Evolutionary conservation across 2,113 vertebrate genomes (phyloP), one percentile per base, ranked within the genome.

Genomic region (Mola mola): DNA sequence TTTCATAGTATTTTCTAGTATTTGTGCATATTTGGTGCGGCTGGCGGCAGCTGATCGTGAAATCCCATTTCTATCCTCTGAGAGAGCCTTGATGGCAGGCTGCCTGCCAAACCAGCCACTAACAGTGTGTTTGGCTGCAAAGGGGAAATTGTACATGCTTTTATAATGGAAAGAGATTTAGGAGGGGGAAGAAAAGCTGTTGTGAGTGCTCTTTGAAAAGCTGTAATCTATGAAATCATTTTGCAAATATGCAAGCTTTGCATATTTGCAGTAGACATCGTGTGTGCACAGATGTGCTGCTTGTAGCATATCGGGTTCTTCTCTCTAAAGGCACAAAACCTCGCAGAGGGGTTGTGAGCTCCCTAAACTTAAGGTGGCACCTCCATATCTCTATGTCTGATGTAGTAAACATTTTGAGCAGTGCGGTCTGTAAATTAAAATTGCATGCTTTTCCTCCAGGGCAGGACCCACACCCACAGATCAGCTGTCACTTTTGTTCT

Each of bases 41-140:
- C n/a, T n/a, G n/a, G n/a, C n/a, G 31, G 31, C 31, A 34, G 33
- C 33, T 12, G 33, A 34, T n/a, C n/a, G n/a, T n/a, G n/a, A n/a
- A n/a, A n/a, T n/a, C n/a, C n/a, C 66, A 73, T 70, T 69, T 75
- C 50, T 63, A n/a, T 75, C 58, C 43, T 31, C 38, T 21, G 70
- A 71, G 38, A 62, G 50, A 63, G 67, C 38, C 16, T 50, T 46
- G 66, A 70, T 57, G 44, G 41, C 47, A 47, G 71, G 66, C 46
- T 20, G 1, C 16, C 48, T 51, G 65, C 68, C 69, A 76, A 44
- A 50, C 8, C 16, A 52, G 12, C 7, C 61, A 24, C 31, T 22
- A 21, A 69, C 20, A 60, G 48, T 24, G 25, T 8, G 17, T 55
- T 70, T 83, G 77, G 73, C 66, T 78, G 44, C 58, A 41, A 24